Evolutionary conservation across 2,113 vertebrate species (phyloP).

Genomic region (Egretta garzetta): DNA sequence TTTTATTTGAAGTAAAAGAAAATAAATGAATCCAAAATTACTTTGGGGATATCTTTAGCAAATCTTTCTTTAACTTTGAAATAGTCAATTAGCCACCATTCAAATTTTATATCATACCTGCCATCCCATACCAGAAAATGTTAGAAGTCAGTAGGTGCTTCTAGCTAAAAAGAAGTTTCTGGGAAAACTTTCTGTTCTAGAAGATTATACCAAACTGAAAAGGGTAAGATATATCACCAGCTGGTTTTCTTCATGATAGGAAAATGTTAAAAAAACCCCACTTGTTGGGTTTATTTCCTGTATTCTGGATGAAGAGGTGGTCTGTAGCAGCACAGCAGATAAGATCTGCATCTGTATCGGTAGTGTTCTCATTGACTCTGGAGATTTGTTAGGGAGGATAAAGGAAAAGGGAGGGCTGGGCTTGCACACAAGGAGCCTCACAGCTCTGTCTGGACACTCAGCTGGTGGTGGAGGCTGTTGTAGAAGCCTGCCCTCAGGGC

Average conservation of each 20-base stretch:
- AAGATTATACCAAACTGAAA: not conserved
- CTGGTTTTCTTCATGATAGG: not conserved
- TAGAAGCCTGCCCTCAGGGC: not conserved
- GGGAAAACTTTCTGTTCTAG: not conserved
- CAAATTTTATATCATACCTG: not conserved
- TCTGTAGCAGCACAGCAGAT: not conserved
- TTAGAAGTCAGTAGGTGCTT: not conserved
- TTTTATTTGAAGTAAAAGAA: not conserved
- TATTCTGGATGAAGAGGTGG: not conserved
- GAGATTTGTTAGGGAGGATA: not conserved
- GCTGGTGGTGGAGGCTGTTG: fast-evolving
- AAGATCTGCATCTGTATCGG: not conserved
- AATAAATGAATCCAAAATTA: not conserved
- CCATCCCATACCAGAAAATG: not conserved
- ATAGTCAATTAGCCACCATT: not conserved
- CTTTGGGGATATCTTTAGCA: not conserved
- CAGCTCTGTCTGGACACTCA: not conserved
- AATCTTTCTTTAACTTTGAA: not conserved
- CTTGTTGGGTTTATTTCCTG: not conserved
- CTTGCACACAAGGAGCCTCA: not conserved
- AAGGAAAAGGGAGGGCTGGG: not conserved
- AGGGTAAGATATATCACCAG: not conserved
- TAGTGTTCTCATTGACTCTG: not conserved
- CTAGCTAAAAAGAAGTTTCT: not conserved
- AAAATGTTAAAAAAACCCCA: fast-evolving